Evolutionary conservation across 92 coral and sea anemone genomes (phyloP).

Genomic region (Siderastrea siderea): DNA sequence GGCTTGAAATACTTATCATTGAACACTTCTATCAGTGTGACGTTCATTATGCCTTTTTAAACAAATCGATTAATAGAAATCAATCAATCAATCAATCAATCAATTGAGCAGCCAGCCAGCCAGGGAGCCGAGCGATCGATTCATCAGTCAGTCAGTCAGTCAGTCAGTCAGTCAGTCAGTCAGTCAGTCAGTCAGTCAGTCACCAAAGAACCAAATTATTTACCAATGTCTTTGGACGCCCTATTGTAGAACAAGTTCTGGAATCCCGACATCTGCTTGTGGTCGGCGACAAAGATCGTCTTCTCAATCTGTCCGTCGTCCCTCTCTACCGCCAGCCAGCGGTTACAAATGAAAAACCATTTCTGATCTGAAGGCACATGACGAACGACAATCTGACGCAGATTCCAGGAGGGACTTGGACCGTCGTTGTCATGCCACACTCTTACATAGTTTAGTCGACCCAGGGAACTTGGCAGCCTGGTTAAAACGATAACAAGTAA

Average conservation of each 20-base stretch:
- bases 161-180: not conserved
- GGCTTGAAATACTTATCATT: too few relatives aligned
- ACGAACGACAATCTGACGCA: conserved; percentile 75
- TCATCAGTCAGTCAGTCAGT: not conserved
- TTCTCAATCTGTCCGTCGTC: conserved; percentile 84
- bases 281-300: conserved; percentile 58
- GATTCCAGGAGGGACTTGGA: conserved; percentile 78
- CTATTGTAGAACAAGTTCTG: conserved; percentile 77
- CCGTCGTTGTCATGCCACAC: conserved; percentile 95
- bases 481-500: not conserved
- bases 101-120: conserved; percentile 26
- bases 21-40: too few relatives aligned
- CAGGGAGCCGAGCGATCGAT: not conserved
- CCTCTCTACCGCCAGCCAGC: conserved; percentile 90
- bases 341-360: conserved; percentile 80
- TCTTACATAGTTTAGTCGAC: conserved; percentile 72
- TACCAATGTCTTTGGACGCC: conserved; percentile 72
- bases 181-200: not conserved
- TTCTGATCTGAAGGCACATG: conserved; percentile 76
- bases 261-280: conserved; percentile 75
- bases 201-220: not conserved
- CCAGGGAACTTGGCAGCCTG: conserved; percentile 69
- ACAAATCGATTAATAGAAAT: not conserved
- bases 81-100: not conserved
- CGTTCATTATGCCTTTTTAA: not conserved